A percentile compares a stretch with the other conserved stretches of the same genome.
phyloP scores from a whole-genome alignment of 2,888 invertebrate species.

The Troglohyphantes excavatus region DNA sequence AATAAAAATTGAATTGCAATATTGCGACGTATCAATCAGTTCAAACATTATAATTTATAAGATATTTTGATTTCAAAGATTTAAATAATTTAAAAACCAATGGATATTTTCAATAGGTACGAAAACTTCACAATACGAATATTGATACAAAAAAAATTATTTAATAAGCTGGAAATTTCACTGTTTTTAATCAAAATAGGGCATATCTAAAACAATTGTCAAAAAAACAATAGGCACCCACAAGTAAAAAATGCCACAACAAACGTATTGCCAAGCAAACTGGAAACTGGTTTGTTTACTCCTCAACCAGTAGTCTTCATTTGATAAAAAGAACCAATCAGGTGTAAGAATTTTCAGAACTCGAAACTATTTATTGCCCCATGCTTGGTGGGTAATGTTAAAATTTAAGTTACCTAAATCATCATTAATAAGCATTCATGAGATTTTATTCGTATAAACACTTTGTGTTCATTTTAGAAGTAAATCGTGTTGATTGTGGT shows the following conservation, averaged over 20 bases:
- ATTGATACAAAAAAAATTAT: too few species aligned
- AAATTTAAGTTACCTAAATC: too few species aligned
- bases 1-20: background rate
- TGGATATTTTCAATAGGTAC: background rate
- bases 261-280: conserved; percentile 26
- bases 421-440: too few species aligned
- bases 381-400: too few species aligned
- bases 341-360: background rate
- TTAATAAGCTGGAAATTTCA: background rate
- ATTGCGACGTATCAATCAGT: background rate
- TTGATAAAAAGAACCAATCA: background rate
- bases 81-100: background rate
- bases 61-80: background rate
- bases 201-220: background rate
- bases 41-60: background rate
- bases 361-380: too few species aligned
- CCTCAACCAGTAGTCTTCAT: background rate
- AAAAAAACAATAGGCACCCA: conserved; percentile 11
- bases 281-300: conserved; percentile 43
- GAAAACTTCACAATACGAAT: background rate
- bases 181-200: background rate
- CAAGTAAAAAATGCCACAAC: conserved; percentile 30
- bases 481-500: too few species aligned
- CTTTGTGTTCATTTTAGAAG: too few species aligned
- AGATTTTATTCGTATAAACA: too few species aligned